phyloP scores from a whole-genome alignment of 1,140 invertebrate genomes.

The Drosophila sulfurigaster region DNA sequence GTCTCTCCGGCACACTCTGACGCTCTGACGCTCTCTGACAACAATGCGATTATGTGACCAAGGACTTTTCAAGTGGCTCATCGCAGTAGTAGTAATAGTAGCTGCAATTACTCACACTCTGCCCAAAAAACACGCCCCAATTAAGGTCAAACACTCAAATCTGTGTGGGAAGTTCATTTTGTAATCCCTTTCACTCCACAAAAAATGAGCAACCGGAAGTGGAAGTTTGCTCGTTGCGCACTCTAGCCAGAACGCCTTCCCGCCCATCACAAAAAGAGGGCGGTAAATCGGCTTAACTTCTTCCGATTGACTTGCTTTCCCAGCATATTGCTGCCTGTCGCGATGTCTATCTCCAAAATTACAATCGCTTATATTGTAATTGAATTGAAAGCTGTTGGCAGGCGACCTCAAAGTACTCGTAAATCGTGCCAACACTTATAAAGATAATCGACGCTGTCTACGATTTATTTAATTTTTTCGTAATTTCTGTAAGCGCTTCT shows the following conservation, averaged over 20 bases:
- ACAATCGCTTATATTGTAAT: slow-evolving; percentile 74
- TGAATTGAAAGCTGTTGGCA: slow-evolving; percentile 47
- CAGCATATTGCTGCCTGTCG: slow-evolving; percentile 32
- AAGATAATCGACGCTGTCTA: background rate
- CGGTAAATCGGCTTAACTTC: slow-evolving; percentile 74
- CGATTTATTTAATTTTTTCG: background rate
- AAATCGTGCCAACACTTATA: background rate
- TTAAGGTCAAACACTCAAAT: slow-evolving; percentile 69
- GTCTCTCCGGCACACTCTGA: slow-evolving; percentile 29
- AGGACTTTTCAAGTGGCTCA: slow-evolving; percentile 65
- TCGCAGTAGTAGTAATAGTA: too few species aligned
- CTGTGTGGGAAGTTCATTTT: slow-evolving; percentile 78
- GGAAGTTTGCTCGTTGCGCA: slow-evolving; percentile 15
- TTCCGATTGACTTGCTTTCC: slow-evolving; percentile 67
- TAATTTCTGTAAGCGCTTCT: background rate
- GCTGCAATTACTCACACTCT: slow-evolving; percentile 73
- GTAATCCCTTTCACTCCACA: slow-evolving; percentile 34
- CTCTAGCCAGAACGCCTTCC: slow-evolving; percentile 7
- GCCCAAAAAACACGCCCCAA: slow-evolving; percentile 68
- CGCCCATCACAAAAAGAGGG: slow-evolving; percentile 34
- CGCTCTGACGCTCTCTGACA: slow-evolving; percentile 57
- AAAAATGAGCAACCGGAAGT: slow-evolving; percentile 62
- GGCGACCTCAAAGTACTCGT: background rate
- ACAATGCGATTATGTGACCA: slow-evolving; percentile 68
- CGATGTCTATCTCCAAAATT: slow-evolving; percentile 57